These are phyloP conservation scores for Xestia c-nigrum DNA, from an alignment of 2,888 invertebrate species.

Conservation along the genomic window DNA sequence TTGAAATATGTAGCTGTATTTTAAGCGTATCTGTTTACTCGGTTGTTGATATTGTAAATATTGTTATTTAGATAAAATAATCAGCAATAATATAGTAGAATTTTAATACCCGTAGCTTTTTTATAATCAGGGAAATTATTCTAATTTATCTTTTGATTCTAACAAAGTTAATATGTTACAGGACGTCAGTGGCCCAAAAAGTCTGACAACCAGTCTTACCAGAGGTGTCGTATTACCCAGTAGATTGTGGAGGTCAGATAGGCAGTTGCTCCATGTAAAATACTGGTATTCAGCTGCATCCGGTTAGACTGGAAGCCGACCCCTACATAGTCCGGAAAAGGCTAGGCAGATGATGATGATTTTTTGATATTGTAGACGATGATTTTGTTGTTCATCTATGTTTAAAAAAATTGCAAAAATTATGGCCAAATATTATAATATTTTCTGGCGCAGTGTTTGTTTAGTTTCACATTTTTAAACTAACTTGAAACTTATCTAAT, in stretches of 20 bases:
- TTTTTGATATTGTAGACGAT: neutral
- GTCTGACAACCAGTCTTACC: no score
- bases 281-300: no score
- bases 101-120: slow-evolving; percentile 45
- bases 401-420: neutral
- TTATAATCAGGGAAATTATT: slow-evolving; percentile 65
- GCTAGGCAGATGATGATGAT: neutral
- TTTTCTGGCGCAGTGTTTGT: neutral
- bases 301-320: no score
- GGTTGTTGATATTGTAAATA: slow-evolving; percentile 60
- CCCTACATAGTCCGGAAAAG: no score
- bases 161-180: no score
- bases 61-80: slow-evolving; percentile 34
- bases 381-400: neutral
- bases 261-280: no score
- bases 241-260: no score
- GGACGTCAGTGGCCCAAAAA: no score
- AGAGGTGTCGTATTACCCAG: no score
- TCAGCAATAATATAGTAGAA: slow-evolving; percentile 54
- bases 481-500: neutral
- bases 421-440: neutral
- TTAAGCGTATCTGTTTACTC: slow-evolving; percentile 20
- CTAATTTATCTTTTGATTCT: slow-evolving; percentile 4
- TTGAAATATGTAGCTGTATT: slow-evolving; percentile 19
- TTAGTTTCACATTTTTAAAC: neutral